Evolutionary conservation across 37 sponge, comb jelly and placozoan genomes (phyloP), one percentile per base, ranked within the genome.

Genomic region (Hormiphora californensis): DNA sequence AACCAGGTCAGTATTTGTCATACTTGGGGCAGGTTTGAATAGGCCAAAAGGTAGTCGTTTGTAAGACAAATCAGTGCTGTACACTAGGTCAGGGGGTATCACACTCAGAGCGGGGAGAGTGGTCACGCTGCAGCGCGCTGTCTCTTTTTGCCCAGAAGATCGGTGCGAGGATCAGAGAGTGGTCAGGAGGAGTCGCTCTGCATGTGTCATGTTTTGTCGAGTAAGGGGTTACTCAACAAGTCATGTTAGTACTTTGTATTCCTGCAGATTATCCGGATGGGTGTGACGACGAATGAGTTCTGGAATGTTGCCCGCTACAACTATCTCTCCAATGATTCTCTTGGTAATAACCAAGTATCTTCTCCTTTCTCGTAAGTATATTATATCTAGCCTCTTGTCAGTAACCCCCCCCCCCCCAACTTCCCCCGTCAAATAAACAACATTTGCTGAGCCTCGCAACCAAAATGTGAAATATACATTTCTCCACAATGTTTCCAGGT

Each of bases 1-100:
- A 88, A 92, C 46, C 96, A 95, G 92, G 96, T 95, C 15, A 49
- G 9, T 49, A 49, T 49, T 49, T 9, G 53, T 49, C 53, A 15
- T 49, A 15, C 9, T 49, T 49, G 9, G 53, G 53, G 53, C 53
- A 17, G 53, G 53, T 49, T 49, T 49, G 9, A 49, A 49, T 17
- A 49, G 53, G 12, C 15, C 15, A 49, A 49, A 15, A 49, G 53
- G 53, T 49, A n/a, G n/a, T n/a, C n/a, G n/a, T n/a, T n/a, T n/a
- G n/a, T n/a, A n/a, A n/a, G n/a, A n/a, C n/a, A n/a, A n/a, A n/a
- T n/a, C n/a, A n/a, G n/a, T n/a, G n/a, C n/a, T n/a, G n/a, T n/a
- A n/a, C n/a, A n/a, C n/a, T n/a, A n/a, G n/a, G n/a, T n/a, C n/a
- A n/a, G n/a, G n/a, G n/a, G n/a, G n/a, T n/a, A n/a, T n/a, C n/a